A percentile compares a stretch with the other conserved stretches of the same genome.
Conservation (phyloP, 2,797 vertebrate genomes). For the Channa striata region DNA sequence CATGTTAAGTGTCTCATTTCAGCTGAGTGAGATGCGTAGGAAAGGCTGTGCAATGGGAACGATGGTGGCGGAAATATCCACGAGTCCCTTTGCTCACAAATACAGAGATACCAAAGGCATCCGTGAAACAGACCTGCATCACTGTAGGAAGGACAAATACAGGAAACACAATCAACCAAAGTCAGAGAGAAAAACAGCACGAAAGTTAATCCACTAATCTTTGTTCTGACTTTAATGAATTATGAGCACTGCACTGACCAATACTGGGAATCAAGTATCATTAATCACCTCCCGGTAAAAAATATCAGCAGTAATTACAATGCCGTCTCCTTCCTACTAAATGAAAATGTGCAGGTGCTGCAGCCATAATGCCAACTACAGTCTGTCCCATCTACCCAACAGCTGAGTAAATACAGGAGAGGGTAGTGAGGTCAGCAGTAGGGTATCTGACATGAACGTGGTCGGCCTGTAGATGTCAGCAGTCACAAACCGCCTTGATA, state of each 20-base stretch:
- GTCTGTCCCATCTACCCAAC: not conserved
- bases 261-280: not conserved
- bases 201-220: constrained; percentile 1
- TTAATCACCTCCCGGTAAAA: not conserved
- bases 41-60: not conserved
- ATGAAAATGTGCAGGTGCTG: not conserved
- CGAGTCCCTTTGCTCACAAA: not conserved
- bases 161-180: not conserved
- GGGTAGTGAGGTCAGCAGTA: constrained; percentile 33
- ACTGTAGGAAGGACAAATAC: not conserved
- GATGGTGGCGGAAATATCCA: not conserved
- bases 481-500: constrained; percentile 55
- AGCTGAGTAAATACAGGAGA: constrained; percentile 41
- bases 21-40: not conserved
- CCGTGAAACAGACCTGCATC: not conserved
- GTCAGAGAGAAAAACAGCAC: not conserved
- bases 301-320: not conserved
- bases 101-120: not conserved
- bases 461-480: constrained; percentile 75
- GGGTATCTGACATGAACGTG: constrained; percentile 44
- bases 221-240: not conserved
- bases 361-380: constrained; percentile 3
- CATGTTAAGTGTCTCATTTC: not conserved
- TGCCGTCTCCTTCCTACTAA: constrained; percentile 10
- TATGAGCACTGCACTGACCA: not conserved